Evolutionary conservation across 2,888 invertebrate genomes (phyloP), one percentile per base, ranked within the genome.

Genomic region (Tenthredo notha): DNA sequence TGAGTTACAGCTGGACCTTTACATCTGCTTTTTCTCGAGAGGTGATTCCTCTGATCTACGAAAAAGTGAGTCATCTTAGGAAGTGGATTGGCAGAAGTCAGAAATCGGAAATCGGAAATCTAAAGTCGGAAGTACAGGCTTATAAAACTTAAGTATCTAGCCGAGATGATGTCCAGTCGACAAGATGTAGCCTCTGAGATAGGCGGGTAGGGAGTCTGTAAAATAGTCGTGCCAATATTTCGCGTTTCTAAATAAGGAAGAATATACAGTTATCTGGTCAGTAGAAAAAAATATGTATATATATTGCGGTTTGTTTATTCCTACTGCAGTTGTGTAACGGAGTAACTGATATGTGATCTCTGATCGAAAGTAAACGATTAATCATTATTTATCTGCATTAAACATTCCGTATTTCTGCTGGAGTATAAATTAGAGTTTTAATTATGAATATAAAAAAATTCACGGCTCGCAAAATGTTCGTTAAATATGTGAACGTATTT

Each of bases 401-500:
- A 43, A 43, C 40, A 43, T 43, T 43, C 10, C 40, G 10, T 43
- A 10, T 0, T 43, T 43, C 10, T 43, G 10, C 10, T 15, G 4
- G 4, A 47, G 4, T 47, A 47, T 47, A 15, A 47, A 15, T 15
- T 4, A 47, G 47, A 47, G 47, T 4, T 15, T 47, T 15, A 47
- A 54, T 54, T 3, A 37, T 70, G n/a, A 74, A 74, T 37, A 37
- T n/a, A n/a, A 65, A 21, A 21, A 82, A 10, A 40, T 43, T 43
- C 2, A 21, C 33, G n/a, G 1, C 37, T 80, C 37, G 80, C 33
- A 75, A 84, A 54, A 88, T 90, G 90, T 90, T 90, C 85, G 88
- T 90, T 84, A 90, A 90, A 85, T 88, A 89, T 88, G 88, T 88
- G 84, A 70, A 83, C 67, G 33, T 83, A 25, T 67, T 50, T 37